A percentile compares a stretch with the other conserved stretches of the same genome.
Evolutionary conservation across 2,888 invertebrate genomes (phyloP).

Genomic region (Noctua fimbriata): DNA sequence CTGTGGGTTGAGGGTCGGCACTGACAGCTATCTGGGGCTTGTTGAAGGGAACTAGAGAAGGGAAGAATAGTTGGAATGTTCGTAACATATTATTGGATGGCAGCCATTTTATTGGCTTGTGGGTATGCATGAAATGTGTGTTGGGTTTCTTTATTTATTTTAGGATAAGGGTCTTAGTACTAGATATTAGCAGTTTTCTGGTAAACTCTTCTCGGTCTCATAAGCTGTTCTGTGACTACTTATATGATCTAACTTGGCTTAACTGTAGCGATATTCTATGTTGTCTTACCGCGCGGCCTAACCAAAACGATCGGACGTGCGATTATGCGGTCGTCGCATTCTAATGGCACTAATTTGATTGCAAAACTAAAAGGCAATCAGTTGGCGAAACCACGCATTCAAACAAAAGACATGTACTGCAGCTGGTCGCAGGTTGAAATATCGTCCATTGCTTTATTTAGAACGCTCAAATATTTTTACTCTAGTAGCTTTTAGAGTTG

Average conservation of each 20-base stretch:
- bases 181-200: not conserved
- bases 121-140: conserved; percentile 5
- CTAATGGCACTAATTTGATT: not conserved
- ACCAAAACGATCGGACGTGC: not conserved
- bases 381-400: not conserved
- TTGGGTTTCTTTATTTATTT: not conserved
- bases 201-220: not conserved
- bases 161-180: not conserved
- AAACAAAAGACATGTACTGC: not conserved
- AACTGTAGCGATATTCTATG: not conserved
- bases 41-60: conserved; percentile 22
- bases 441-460: not conserved
- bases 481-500: not conserved
- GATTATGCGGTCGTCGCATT: not conserved
- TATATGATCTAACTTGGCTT: too few relatives aligned
- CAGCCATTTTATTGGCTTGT: conserved; percentile 33
- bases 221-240: not conserved
- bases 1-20: conserved; percentile 8
- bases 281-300: not conserved
- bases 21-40: conserved; percentile 42
- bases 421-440: not conserved
- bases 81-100: conserved; percentile 26
- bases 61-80: conserved; percentile 27
- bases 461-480: too few relatives aligned
- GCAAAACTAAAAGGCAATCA: not conserved